Conservation (phyloP, 2,113 vertebrate species). For the Ciconia stormi region DNA sequence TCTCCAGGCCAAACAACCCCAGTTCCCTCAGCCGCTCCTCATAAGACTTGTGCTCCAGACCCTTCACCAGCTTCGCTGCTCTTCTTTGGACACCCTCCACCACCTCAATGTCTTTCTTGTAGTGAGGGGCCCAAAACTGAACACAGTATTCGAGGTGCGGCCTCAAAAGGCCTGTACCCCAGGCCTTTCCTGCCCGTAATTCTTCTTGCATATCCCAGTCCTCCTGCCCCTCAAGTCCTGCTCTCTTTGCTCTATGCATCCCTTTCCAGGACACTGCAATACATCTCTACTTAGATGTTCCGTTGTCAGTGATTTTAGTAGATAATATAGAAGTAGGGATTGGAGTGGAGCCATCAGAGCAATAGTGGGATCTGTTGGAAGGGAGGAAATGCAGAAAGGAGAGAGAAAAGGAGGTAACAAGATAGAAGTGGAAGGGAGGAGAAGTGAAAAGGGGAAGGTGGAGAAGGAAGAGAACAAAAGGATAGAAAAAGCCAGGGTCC, state of each 20-base stretch:
- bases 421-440: neutral
- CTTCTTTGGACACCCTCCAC: neutral
- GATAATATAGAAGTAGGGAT: neutral
- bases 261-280: neutral
- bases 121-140: neutral
- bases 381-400: neutral
- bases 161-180: neutral
- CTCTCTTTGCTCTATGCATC: neutral
- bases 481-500: neutral
- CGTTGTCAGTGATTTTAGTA: neutral
- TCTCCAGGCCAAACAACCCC: no score
- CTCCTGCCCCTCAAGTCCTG: neutral
- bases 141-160: neutral
- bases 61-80: neutral
- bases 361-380: neutral
- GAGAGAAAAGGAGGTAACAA: neutral
- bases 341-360: neutral
- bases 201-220: neutral
- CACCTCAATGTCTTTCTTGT: neutral
- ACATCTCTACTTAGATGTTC: neutral
- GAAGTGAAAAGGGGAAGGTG: neutral
- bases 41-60: neutral
- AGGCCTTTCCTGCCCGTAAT: neutral
- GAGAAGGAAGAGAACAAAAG: neutral
- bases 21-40: no score